These are phyloP conservation scores for Dicerorhinus sumatrensis DNA, from an alignment of 2,113 vertebrate species.

Conservation along the genomic window DNA sequence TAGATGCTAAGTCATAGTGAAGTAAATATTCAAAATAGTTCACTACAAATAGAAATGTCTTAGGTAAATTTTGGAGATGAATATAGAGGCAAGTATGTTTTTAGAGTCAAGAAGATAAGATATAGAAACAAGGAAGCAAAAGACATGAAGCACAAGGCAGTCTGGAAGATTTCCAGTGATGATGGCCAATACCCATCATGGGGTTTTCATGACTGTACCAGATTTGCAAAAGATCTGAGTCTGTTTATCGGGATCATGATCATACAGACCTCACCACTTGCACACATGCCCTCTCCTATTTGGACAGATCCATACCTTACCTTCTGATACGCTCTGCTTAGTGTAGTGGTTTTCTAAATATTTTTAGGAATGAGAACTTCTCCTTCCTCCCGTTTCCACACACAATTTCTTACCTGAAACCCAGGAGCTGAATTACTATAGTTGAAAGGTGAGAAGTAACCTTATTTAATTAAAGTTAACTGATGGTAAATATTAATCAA, in stretches of 20 bases:
- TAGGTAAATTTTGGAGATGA: neutral
- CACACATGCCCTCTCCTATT: neutral
- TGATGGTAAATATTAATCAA: neutral
- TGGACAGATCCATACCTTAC: neutral
- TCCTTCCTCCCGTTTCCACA: fast-evolving
- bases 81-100: neutral
- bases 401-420: neutral
- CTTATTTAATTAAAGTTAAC: neutral
- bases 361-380: neutral
- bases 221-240: neutral
- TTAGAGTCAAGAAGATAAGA: neutral
- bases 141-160: neutral
- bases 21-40: neutral
- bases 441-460: neutral
- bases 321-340: neutral
- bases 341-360: neutral
- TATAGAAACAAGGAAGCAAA: neutral
- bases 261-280: neutral
- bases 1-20: neutral
- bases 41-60: neutral
- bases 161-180: neutral
- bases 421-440: neutral
- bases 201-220: neutral
- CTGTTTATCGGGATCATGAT: neutral
- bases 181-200: neutral